Evolutionary conservation across 1,140 invertebrate species (phyloP), one percentile per base, ranked within the genome.

Genomic region (Stenopsyche tienmushanensis): DNA sequence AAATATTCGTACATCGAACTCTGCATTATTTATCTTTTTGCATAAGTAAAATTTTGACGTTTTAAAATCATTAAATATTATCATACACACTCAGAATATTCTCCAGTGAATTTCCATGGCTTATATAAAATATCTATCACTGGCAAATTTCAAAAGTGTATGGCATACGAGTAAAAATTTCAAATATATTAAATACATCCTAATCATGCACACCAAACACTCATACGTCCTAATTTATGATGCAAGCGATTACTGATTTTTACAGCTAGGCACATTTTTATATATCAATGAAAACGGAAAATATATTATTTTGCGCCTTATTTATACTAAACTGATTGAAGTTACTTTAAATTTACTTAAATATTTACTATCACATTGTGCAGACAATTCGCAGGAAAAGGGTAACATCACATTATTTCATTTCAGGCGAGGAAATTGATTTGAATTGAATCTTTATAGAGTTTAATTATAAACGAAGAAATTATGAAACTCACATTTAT

Each of bases 281-380:
- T 49, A 5, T 2, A 1, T 15, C 13, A 44, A 15, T 13, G 13
- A 3, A 2, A 44, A 44, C n/a, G 41, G n/a, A 17, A 13, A 44
- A 44, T 44, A 44, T 3, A 3, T 44, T 44, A 15, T 44, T 2
- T 44, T 44, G n/a, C 13, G 13, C 18, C n/a, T n/a, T 13, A 44
- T 44, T 44, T 44, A 13, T 13, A 13, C n/a, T 44, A 15, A 15
- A 17, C 41, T 15, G 18, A 44, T 44, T 2, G 18, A 15, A 44
- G 13, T 44, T 2, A n/a, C n/a, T 39, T 8, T 8, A 44, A 13
- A 44, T 21, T 23, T 23, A 25, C 24, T 47, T 47, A 47, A 47
- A 47, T 26, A 20, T 42, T 60, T 60, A 47, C 23, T 60, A 60
- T 60, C 57, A 60, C 57, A 60, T 60, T 60, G 57, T 60, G 57